Evolutionary conservation across 2,113 vertebrate genomes (phyloP).

Genomic region (Oryzias melastigma): DNA sequence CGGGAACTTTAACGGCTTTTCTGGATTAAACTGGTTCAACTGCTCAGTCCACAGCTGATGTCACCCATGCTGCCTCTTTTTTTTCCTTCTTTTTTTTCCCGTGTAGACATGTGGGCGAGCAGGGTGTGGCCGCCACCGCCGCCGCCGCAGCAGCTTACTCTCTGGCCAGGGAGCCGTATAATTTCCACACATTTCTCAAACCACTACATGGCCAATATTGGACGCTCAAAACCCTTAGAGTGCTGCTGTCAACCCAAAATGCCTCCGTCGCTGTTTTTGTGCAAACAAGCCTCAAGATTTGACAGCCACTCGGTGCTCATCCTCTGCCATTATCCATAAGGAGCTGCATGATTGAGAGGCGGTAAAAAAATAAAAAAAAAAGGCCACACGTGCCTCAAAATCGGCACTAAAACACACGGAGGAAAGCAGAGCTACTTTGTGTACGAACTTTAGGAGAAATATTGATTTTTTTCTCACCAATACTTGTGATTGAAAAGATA

Average conservation of each 20-base stretch:
- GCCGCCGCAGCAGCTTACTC: constrained; percentile 65
- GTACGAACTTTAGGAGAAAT: too few relatives aligned
- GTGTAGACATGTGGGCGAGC: constrained; percentile 61
- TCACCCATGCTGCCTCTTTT: constrained; percentile 23
- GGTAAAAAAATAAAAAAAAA: constrained; percentile 29
- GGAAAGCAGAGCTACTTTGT: constrained; percentile 9
- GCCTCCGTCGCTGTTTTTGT: constrained; percentile 28
- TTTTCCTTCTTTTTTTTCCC: constrained; percentile 1
- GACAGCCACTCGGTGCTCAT: constrained; percentile 43
- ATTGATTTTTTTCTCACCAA: too few relatives aligned
- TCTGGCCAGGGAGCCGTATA: constrained; percentile 63
- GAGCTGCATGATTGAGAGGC: constrained; percentile 23
- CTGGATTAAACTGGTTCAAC: constrained; percentile 61
- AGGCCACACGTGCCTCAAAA: constrained; percentile 22
- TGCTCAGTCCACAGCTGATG: constrained; percentile 53
- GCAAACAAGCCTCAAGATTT: constrained; percentile 44
- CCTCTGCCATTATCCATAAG: constrained; percentile 39
- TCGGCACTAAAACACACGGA: constrained; percentile 49
- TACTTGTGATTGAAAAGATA: constrained; percentile 4
- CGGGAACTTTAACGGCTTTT: constrained; percentile 64
- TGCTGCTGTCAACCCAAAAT: constrained; percentile 19
- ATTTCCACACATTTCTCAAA: constrained; percentile 74
- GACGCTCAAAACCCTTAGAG: constrained; percentile 53
- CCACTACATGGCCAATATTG: constrained; percentile 74
- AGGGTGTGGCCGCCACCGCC: constrained; percentile 55